Conservation (phyloP, 2,888 invertebrate genomes). For the Caenorhabditis afra region DNA sequence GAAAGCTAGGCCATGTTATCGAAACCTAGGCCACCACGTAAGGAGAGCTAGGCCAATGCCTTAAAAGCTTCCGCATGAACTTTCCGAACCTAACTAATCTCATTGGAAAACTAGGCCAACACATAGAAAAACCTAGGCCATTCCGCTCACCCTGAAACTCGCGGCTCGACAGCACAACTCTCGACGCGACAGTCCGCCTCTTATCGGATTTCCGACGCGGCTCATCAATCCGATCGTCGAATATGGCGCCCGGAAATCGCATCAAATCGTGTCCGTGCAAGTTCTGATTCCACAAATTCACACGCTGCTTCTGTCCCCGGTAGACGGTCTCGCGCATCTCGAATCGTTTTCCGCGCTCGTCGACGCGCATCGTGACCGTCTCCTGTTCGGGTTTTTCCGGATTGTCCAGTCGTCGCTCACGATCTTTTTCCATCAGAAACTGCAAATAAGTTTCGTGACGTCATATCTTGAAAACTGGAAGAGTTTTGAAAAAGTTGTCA, state of each 20-base stretch:
- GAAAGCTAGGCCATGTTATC: no score
- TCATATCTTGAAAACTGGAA: no score
- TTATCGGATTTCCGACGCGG: conserved; percentile 47
- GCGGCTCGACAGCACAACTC: conserved; percentile 32
- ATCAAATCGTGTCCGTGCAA: conserved; percentile 53
- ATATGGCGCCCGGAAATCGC: conserved; percentile 51
- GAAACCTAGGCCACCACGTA: no score
- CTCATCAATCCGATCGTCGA: conserved; percentile 44
- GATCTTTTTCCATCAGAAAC: conserved; percentile 36
- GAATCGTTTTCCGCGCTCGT: conserved; percentile 28
- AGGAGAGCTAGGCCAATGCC: no score
- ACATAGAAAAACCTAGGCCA: no score
- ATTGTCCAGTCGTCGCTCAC: conserved; percentile 11
- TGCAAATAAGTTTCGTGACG: no score
- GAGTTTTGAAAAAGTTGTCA: no score
- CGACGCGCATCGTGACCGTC: conserved; percentile 7
- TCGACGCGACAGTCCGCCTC: conserved; percentile 35
- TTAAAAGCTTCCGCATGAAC: no score
- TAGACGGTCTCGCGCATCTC: conserved; percentile 33
- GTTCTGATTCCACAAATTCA: conserved; percentile 44
- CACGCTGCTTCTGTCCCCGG: conserved; percentile 22
- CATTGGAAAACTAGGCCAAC: no score
- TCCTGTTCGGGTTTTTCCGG: conserved; percentile 26
- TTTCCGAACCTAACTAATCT: no score
- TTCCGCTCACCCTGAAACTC: no score